Evolutionary conservation across 2,113 vertebrate species (phyloP), one percentile per base, ranked within the genome.

Genomic region (Brachionichthys hirsutus): DNA sequence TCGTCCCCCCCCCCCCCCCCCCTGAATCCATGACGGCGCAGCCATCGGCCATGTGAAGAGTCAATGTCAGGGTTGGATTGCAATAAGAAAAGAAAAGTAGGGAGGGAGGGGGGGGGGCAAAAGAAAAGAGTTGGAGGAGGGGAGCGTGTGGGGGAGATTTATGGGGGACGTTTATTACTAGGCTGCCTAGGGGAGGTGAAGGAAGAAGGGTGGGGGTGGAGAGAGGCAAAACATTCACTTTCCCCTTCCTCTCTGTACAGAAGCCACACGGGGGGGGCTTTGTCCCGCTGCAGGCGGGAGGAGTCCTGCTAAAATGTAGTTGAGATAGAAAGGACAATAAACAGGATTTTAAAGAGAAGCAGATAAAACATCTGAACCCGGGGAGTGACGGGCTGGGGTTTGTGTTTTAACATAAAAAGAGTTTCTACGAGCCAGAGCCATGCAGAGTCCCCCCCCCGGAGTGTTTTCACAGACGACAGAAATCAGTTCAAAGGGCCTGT

Each of bases 91-190:
- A 36, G 30, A 51, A 65, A 69, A 46, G 58, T 61, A 70, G 38
- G 70, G 34, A 14, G 50, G 24, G 49, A 19, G 16, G 59, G 57
- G 36, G 22, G 66, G 62, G 71, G 36, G 24, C 24, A 34, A 12
- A 61, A 73, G 56, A 64, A 45, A 61, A 52, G 62, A 64, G 70
- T 38, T 73, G 60, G 78, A 80, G 80, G 85, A 78, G 82, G 84
- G 75, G 70, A 73, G 77, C 12, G 66, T 71, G 80, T 83, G 83
- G 69, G 75, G 75, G 62, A 87, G 88, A 88, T 91, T 91, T 90
- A 90, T 85, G 66, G 69, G 66, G 73, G 70, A 83, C 55, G 67
- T 89, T 89, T 92, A 89, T 91, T 89, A 85, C 88, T 85, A 79
- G 82, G 54, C 66, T 81, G 83, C 84, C 84, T 82, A 72, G 44